Conservation (phyloP, 2,888 invertebrate genomes). For the Mesorhabditis sp. region DNA sequence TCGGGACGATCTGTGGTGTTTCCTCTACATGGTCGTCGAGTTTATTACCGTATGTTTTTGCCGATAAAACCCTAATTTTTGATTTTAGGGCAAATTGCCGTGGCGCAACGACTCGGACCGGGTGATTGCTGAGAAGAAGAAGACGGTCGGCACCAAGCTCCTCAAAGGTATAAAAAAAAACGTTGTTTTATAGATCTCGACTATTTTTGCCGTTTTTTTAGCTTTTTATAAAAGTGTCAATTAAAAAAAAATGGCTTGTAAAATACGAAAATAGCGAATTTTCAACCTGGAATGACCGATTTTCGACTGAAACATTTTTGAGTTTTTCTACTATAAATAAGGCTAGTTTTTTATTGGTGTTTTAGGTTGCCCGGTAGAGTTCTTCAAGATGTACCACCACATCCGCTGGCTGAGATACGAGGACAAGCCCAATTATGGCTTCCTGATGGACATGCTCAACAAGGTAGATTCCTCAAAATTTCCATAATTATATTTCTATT, state of each 20-base stretch:
- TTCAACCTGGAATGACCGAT: too few species aligned
- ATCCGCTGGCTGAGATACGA: slow-evolving; percentile 13
- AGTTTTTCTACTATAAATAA: too few species aligned
- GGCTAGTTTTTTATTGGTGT: too few species aligned
- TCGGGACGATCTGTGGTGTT: slow-evolving; percentile 47
- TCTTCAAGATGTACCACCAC: neutral
- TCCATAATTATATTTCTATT: neutral
- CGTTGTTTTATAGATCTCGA: too few species aligned
- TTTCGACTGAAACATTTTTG: too few species aligned
- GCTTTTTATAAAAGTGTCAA: too few species aligned
- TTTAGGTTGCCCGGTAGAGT: neutral
- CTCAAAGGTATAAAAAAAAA: too few species aligned
- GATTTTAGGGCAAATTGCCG: slow-evolving; percentile 20
- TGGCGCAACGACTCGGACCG: slow-evolving; percentile 25
- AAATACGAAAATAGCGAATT: too few species aligned
- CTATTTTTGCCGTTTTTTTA: too few species aligned
- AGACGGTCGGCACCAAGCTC: slow-evolving; percentile 19
- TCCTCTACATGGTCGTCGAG: slow-evolving; percentile 45
- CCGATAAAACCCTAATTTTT: neutral
- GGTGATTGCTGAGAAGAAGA: slow-evolving; percentile 21
- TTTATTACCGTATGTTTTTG: slow-evolving; percentile 22
- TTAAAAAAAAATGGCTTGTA: too few species aligned
- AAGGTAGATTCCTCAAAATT: neutral
- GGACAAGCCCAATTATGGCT: slow-evolving; percentile 26
- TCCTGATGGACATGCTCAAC: slow-evolving; percentile 17